phyloP scores from a whole-genome alignment of 1,140 invertebrate genomes.

The Heliconius nattereri region DNA sequence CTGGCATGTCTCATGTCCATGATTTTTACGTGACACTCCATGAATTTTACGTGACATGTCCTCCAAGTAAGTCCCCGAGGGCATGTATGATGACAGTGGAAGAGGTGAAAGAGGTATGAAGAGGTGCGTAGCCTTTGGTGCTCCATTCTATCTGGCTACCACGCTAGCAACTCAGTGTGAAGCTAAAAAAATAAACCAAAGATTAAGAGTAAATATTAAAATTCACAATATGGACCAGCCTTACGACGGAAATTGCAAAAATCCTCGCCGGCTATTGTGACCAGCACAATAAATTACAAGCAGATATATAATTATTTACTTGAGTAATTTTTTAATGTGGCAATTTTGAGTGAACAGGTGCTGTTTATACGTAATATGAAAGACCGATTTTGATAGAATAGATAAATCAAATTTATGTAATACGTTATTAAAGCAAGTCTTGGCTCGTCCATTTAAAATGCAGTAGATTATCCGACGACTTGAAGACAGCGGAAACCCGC shows the following conservation, averaged over 20 bases:
- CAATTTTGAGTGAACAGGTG: conserved; percentile 22
- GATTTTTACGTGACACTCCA: too few relatives aligned
- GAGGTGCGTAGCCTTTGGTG: too few relatives aligned
- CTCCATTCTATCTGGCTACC: too few relatives aligned
- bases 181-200: too few relatives aligned
- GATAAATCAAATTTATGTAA: background rate
- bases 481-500: too few relatives aligned
- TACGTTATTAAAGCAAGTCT: background rate
- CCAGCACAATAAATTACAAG: conserved; percentile 37
- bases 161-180: too few relatives aligned
- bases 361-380: background rate
- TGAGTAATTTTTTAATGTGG: conserved; percentile 31
- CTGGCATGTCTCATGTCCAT: too few relatives aligned
- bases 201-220: background rate
- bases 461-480: too few relatives aligned
- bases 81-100: too few relatives aligned
- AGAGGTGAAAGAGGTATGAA: too few relatives aligned
- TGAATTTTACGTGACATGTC: too few relatives aligned
- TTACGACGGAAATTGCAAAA: conserved; percentile 55
- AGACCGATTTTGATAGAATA: background rate
- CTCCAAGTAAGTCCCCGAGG: too few relatives aligned
- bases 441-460: background rate
- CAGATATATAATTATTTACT: conserved; percentile 29
- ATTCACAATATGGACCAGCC: conserved; percentile 16
- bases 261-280: conserved; percentile 42